Evolutionary conservation across 2,113 vertebrate species (phyloP), one percentile per base, ranked within the genome.

Genomic region (Heterotis niloticus): DNA sequence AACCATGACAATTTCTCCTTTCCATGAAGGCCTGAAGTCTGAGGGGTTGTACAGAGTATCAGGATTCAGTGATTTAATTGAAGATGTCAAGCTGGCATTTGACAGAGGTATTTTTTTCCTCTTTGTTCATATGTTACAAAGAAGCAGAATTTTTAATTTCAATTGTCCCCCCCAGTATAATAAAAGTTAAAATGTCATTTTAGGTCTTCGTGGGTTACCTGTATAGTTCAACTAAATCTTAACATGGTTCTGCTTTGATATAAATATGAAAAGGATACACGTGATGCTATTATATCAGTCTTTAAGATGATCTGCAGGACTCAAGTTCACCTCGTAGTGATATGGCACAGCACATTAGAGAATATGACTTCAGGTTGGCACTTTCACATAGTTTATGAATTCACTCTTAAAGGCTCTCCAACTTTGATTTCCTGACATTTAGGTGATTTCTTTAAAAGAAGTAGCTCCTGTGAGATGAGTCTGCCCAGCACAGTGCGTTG

Each of bases 61-160:
- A 79, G 98, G 98, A 85, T 99, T 99, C 90, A 99, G 96, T 70
- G 98, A 99, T 85, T 93, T 98, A 81, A 97, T 99, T 7, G 98
- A 99, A 94, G 98, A 99, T 71, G 97, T 97, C 90, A 99, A 99
- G 92, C 92, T 99, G 92, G 92, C 97, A 23, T 99, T 99, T 85
- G 98, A 99, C 90, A 93, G 98, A 96, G 98, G 98, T 98, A 88
- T 83, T 44, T 44, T 44, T 44, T 44, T 44, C 7, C 3, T 44
- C 34, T 44, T 7, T 44, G 3, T 4, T 44, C 34, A 44, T 44
- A 2, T 44, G 34, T 44, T 44, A 44, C 7, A 44, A 44, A 44
- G 34, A 44, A 44, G 34, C 34, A 44, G 3, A 44, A 14, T 62
- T 62, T 59, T 12, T n/a, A n/a, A n/a, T 59, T 59, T 59, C 12